Conservation (phyloP, 2,113 vertebrate species). For the Blennius ocellaris region DNA sequence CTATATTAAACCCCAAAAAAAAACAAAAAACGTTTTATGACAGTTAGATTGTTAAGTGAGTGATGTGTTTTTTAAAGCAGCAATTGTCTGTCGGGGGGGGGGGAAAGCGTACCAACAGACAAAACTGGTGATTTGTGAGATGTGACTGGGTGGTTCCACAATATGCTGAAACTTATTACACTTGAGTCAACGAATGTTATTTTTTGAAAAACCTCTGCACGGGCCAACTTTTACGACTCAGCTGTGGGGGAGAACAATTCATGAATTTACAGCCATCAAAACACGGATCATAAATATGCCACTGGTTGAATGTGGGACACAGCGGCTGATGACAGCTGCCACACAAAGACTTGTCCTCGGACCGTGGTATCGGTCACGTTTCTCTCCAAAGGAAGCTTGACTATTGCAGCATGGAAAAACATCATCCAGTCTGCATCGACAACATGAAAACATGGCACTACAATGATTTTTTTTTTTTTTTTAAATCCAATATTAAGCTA, state of each 20-base stretch:
- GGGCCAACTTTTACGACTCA: conserved; percentile 32
- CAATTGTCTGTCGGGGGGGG: background rate
- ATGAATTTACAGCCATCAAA: conserved; percentile 37
- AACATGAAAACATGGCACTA: conserved; percentile 2
- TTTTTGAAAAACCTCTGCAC: conserved; percentile 21
- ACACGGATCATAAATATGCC: conserved; percentile 52
- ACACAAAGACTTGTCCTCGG: conserved; percentile 35
- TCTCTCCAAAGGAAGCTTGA: conserved; percentile 27
- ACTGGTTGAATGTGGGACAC: conserved; percentile 17
- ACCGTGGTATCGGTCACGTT: conserved; percentile 6
- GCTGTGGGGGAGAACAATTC: conserved; percentile 45
- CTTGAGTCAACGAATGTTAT: conserved; percentile 15
- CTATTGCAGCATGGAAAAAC: conserved; percentile 21
- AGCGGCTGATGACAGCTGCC: conserved; percentile 36
- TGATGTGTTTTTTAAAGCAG: conserved; percentile 27
- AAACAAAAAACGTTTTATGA: conserved; percentile 12
- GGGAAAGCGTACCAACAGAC: background rate
- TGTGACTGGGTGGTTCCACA: conserved; percentile 30
- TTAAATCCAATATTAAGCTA: too few species aligned
- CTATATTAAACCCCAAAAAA: conserved; percentile 17
- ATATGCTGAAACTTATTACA: conserved; percentile 27
- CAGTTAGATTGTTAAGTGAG: conserved; percentile 31
- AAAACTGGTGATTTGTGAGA: conserved; percentile 46
- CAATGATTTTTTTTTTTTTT: conserved; percentile 8
- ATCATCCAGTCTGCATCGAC: conserved; percentile 11